Evolutionary conservation across 2,888 invertebrate genomes (phyloP).

Genomic region (Yponomeuta malinellus): DNA sequence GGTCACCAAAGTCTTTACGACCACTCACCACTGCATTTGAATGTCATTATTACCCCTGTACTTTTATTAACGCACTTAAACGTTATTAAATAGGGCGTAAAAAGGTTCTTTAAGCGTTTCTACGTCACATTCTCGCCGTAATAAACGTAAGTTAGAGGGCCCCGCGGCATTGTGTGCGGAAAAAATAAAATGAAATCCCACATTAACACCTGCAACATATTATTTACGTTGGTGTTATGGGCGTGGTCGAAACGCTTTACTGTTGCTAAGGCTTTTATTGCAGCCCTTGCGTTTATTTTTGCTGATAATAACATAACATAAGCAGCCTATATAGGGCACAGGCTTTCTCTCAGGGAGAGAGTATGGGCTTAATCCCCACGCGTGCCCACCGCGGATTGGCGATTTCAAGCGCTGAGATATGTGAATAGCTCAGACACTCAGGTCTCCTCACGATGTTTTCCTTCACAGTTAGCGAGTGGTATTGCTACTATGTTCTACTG

Average conservation of each 20-base stretch:
- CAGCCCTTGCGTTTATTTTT: background rate
- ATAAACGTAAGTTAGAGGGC: conserved; percentile 12
- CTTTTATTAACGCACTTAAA: conserved; percentile 6
- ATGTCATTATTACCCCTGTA: background rate
- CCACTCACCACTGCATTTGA: background rate
- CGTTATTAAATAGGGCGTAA: conserved; percentile 7
- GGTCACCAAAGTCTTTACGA: too few species aligned
- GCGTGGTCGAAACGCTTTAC: background rate
- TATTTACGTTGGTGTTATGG: background rate
- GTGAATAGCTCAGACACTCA: too few species aligned
- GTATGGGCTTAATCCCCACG: too few species aligned
- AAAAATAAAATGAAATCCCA: conserved; percentile 6
- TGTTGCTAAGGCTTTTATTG: background rate
- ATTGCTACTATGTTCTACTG: too few species aligned
- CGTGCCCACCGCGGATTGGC: too few species aligned
- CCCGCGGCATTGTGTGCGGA: background rate
- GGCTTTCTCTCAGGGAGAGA: too few species aligned
- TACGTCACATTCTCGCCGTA: conserved; percentile 11
- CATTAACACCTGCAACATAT: conserved; percentile 9
- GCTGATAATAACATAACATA: too few species aligned
- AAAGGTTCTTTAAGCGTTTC: conserved; percentile 10
- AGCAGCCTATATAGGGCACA: too few species aligned
- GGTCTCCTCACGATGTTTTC: too few species aligned
- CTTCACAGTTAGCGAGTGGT: too few species aligned
- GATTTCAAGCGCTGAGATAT: too few species aligned